Conservation (phyloP, 2,888 invertebrate species). For the Megaustenia siamemsis region DNA sequence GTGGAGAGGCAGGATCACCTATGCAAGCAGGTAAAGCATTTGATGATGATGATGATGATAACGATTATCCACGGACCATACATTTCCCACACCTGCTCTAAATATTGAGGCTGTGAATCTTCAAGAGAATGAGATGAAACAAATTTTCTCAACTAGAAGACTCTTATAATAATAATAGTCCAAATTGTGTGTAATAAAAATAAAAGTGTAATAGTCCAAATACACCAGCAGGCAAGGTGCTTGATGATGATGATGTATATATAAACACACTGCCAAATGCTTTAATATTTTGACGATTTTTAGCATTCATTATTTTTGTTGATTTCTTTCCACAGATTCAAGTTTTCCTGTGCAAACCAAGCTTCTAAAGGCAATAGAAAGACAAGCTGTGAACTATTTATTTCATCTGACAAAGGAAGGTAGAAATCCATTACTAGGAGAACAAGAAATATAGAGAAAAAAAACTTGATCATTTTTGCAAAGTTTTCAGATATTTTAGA, state of each 20-base stretch:
- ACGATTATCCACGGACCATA: too few species aligned
- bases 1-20: too few species aligned
- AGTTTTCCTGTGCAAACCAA: slow-evolving; percentile 1
- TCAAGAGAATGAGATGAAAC: too few species aligned
- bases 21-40: too few species aligned
- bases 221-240: neutral
- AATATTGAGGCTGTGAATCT: too few species aligned
- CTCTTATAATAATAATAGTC: too few species aligned
- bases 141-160: too few species aligned
- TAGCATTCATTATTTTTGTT: neutral
- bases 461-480: neutral
- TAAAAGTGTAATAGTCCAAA: neutral
- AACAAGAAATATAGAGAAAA: neutral
- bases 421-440: neutral
- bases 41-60: too few species aligned
- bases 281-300: neutral
- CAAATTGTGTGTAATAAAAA: too few species aligned
- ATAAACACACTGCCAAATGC: neutral
- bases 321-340: slow-evolving; percentile 5
- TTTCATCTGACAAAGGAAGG: neutral
- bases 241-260: neutral
- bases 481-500: neutral
- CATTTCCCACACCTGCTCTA: too few species aligned
- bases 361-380: neutral
- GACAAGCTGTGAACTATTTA: neutral